Percentiles rank a stretch among this genome's conserved stretches.
phyloP scores from a whole-genome alignment of 2,888 invertebrate genomes.

The Dichetophora obliterata region DNA sequence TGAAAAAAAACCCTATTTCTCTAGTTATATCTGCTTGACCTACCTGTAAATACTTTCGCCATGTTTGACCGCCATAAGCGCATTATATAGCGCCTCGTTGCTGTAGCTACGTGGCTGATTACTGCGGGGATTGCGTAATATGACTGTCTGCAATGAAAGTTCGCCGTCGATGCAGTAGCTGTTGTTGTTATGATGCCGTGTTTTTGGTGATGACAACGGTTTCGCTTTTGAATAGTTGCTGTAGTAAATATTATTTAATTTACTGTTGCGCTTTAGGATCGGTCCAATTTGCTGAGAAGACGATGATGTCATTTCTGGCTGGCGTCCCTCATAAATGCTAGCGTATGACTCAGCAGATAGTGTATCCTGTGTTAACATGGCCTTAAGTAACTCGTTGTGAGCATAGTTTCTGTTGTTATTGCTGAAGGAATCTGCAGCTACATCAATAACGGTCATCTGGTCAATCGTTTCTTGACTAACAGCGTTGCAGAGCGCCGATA shows the following conservation, averaged over 20 bases:
- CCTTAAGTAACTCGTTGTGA: not conserved
- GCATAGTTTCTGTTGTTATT: not conserved
- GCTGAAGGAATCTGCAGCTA: not conserved
- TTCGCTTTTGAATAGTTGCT: not conserved
- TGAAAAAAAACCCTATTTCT: no score
- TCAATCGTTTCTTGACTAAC: not conserved
- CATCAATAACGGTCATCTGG: not conserved
- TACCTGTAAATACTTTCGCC: slow-evolving; percentile 75
- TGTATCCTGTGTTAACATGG: not conserved
- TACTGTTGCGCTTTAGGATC: not conserved
- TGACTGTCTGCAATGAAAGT: slow-evolving; percentile 49
- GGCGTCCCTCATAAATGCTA: not conserved
- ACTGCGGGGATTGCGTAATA: slow-evolving; percentile 54
- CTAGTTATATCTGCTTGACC: no score
- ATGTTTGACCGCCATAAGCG: slow-evolving; percentile 74
- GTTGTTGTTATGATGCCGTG: not conserved
- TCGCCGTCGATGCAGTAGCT: not conserved
- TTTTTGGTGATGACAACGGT: not conserved
- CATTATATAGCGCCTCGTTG: slow-evolving; percentile 72
- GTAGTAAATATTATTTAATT: slow-evolving; percentile 6
- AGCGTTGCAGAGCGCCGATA: slow-evolving; percentile 40
- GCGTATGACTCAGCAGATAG: not conserved
- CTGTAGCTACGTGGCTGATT: slow-evolving; percentile 58
- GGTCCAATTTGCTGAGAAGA: not conserved
- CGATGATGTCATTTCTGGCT: not conserved